Conservation (phyloP, 2,113 vertebrate species). For the Rhodinocichla rosea region DNA sequence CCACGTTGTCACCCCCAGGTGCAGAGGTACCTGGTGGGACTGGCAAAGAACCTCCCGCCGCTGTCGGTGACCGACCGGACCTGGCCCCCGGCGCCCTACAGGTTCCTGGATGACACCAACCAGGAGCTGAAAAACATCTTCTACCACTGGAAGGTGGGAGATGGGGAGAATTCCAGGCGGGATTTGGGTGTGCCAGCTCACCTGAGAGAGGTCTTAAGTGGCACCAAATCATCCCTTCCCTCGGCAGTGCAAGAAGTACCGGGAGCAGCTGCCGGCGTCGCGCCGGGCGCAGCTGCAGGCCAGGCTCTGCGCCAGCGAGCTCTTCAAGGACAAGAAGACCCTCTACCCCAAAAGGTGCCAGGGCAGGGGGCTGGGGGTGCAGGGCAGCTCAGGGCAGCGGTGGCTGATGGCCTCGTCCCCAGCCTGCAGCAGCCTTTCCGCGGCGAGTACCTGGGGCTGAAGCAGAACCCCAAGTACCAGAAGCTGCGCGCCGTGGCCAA, state of each 20-base stretch:
- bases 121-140: constrained; percentile 70
- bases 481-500: constrained; percentile 57
- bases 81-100: constrained; percentile 68
- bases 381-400: fast-evolving
- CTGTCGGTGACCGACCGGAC: constrained; percentile 31
- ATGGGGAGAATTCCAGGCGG: fast-evolving
- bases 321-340: constrained; percentile 78
- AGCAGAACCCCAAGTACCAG: constrained; percentile 71
- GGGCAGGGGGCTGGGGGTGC: not conserved
- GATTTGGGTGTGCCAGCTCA: fast-evolving
- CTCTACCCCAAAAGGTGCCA: constrained; percentile 73
- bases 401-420: not conserved
- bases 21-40: constrained; percentile 65
- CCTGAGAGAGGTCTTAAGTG: fast-evolving
- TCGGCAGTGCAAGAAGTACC: constrained; percentile 75
- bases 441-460: constrained; percentile 72
- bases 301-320: constrained; percentile 75
- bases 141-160: constrained; percentile 71
- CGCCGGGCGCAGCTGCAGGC: constrained; percentile 57
- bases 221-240: fast-evolving
- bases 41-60: constrained; percentile 65
- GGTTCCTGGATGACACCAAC: constrained; percentile 44
- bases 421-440: constrained; percentile 74
- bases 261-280: constrained; percentile 50
- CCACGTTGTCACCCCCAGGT: not conserved